These are phyloP conservation scores for Drosophila jambulina DNA, from an alignment of 1,140 invertebrate genomes.

Conservation along the genomic window DNA sequence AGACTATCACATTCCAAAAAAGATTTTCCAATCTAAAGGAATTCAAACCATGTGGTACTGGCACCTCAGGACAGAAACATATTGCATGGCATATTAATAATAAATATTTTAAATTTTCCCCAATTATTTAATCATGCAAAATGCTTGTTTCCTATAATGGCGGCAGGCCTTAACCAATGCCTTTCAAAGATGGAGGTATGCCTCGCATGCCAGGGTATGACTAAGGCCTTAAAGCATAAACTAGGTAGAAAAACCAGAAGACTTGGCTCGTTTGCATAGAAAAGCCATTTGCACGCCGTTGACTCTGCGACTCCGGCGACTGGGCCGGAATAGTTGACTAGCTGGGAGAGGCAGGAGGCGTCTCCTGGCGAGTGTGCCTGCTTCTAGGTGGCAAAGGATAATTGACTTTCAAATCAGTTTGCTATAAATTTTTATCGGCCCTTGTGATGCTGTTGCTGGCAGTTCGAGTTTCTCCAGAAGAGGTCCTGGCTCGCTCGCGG, in stretches of 20 bases:
- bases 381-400: constrained; percentile 68
- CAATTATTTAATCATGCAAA: constrained; percentile 31
- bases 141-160: constrained; percentile 16
- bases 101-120: neutral
- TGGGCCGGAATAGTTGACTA: constrained; percentile 64
- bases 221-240: constrained; percentile 61
- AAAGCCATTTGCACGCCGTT: constrained; percentile 81
- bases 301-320: constrained; percentile 51
- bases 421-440: constrained; percentile 84
- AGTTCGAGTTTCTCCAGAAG: constrained; percentile 34
- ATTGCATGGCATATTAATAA: neutral
- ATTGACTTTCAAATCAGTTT: constrained; percentile 85
- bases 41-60: neutral
- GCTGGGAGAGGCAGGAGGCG: constrained; percentile 18
- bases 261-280: constrained; percentile 72
- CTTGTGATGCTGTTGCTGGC: constrained; percentile 78
- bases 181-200: neutral
- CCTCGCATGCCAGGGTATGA: constrained; percentile 21
- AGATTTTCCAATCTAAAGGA: neutral
- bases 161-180: neutral
- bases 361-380: constrained; percentile 11
- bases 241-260: constrained; percentile 51
- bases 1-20: neutral
- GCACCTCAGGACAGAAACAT: neutral
- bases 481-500: constrained; percentile 35